A percentile compares a stretch with the other conserved stretches of the same genome.
phyloP scores from a whole-genome alignment of 2,113 vertebrate species.

The Cyanoramphus novaezelandiae region DNA sequence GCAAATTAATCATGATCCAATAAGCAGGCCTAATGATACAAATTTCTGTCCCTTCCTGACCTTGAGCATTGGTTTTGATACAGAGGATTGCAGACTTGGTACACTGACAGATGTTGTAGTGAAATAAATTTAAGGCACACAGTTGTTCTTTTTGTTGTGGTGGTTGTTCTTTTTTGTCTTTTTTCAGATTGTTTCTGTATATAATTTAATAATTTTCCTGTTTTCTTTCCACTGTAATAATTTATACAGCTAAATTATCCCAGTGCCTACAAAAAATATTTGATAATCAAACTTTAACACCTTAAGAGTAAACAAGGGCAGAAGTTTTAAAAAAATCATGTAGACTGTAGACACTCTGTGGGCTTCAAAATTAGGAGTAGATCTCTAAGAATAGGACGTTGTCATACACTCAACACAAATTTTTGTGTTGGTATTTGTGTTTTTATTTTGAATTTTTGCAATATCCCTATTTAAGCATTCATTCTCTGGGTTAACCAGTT shows the following conservation, averaged over 20 bases:
- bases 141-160: background rate
- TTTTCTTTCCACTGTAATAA: background rate
- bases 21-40: background rate
- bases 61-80: background rate
- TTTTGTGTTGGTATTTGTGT: background rate
- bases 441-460: background rate
- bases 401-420: background rate
- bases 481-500: background rate
- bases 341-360: background rate
- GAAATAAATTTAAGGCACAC: background rate
- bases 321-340: background rate
- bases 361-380: background rate
- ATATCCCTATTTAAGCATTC: background rate
- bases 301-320: background rate
- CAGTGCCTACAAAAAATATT: background rate
- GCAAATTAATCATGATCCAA: background rate
- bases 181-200: background rate
- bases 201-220: background rate
- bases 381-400: background rate
- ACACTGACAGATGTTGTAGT: background rate
- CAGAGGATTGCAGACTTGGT: background rate
- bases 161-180: background rate
- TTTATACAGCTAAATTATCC: background rate
- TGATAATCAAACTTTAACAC: background rate
- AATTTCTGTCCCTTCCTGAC: background rate